Evolutionary conservation across 2,113 vertebrate species (phyloP).

Genomic region (Rhineura floridana): DNA sequence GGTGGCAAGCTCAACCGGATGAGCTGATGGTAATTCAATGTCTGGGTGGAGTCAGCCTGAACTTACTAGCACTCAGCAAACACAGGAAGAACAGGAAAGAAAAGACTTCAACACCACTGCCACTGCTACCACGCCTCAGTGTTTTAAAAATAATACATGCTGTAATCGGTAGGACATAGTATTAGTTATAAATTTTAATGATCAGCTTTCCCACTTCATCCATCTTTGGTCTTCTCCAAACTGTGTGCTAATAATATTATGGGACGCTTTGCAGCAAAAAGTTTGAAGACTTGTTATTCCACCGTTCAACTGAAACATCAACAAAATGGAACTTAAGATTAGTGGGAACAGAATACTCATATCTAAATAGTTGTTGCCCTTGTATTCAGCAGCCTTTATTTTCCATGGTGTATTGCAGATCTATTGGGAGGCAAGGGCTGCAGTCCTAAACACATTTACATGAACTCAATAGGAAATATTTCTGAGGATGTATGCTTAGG

Average conservation of each 20-base stretch:
- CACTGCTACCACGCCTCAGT: neutral
- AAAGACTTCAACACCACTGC: neutral
- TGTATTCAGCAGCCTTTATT: neutral
- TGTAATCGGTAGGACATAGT: neutral
- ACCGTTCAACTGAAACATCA: neutral
- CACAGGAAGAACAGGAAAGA: neutral
- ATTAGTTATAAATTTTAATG: neutral
- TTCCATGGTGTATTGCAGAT: neutral
- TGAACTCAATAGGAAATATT: neutral
- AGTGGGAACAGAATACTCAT: neutral
- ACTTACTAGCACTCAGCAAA: neutral
- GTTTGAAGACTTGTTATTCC: neutral
- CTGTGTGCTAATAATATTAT: neutral
- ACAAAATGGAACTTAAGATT: neutral
- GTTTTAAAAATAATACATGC: neutral
- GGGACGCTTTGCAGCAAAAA: neutral
- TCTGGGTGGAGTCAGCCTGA: neutral
- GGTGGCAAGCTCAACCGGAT: neutral
- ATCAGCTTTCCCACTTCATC: neutral
- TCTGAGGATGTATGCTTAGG: neutral
- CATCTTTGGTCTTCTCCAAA: neutral
- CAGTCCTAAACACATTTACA: neutral
- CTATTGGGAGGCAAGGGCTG: neutral
- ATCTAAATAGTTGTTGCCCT: too few species aligned
- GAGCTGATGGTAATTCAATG: neutral